Base-by-base conservation (phyloP, 2,888 invertebrate species). In the Blera fallax region DNA sequence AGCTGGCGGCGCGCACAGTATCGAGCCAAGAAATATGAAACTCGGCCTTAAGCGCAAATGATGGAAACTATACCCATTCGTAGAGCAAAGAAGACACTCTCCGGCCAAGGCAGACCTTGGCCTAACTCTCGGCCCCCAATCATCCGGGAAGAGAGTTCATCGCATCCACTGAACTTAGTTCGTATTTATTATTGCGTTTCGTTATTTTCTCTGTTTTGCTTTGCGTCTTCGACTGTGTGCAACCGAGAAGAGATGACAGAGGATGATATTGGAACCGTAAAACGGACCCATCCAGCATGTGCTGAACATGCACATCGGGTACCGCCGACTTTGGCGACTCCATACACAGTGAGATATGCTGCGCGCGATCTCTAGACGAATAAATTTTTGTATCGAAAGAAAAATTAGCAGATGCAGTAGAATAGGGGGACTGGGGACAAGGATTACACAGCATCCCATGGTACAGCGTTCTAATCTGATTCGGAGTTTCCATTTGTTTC, bases 101-200 rank as follows among this genome's bases (percentile, higher is more conserved):
- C 34, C n/a, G 27, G 64, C 43, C 40, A 43, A 69, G 27, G 73
- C 80, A 65, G 84, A 85, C 84, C 85, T 85, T 85, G 83, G 79
- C 83, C 83, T 74, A 81, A 65, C 80, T 81, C 73, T 48, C 11
- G 64, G 69, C 76, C 77, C 80, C 82, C 85, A 76, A 85, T 80
- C 80, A 76, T 81, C 74, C 80, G 80, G 80, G 76, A 85, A 76
- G 70, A 56, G 80, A 81, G 80, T 80, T 81, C 85, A 81, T 76
- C 81, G 80, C 85, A 80, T 81, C 76, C 58, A 64, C 64, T 76
- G 76, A 76, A 72, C 80, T 72, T 45, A 34, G 37, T 43, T 60
- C 34, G 73, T 32, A 81, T 85, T 85, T 85, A 81, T 77, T 85
- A 81, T 85, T 85, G 81, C 85, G 80, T 81, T 83, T 77, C 29